phyloP scores from a whole-genome alignment of 2,113 vertebrate genomes.

The Otolemur garnettii region DNA sequence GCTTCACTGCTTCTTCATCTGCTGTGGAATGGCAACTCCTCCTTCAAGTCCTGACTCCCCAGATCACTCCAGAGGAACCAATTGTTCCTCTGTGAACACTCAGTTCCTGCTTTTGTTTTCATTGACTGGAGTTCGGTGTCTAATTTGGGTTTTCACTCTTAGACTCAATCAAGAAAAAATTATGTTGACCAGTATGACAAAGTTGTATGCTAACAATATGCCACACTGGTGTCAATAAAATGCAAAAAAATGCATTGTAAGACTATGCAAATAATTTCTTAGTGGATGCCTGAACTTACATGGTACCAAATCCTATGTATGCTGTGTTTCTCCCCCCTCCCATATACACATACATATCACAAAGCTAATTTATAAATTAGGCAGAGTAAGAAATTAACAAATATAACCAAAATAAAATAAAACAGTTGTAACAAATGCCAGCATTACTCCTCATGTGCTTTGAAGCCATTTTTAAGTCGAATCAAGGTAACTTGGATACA shows the following conservation, averaged over 20 bases:
- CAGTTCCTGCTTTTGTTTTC: not conserved
- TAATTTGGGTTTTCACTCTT: conserved; percentile 27
- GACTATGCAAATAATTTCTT: not conserved
- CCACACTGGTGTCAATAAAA: not conserved
- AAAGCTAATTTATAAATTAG: not conserved
- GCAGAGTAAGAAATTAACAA: not conserved
- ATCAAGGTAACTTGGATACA: not conserved
- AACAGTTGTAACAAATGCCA: not conserved
- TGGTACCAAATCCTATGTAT: not conserved
- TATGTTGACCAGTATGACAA: conserved; percentile 10
- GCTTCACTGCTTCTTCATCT: not conserved
- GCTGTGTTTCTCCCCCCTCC: not conserved
- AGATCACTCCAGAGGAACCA: not conserved
- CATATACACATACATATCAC: not conserved
- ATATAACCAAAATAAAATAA: not conserved
- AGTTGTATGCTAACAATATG: not conserved
- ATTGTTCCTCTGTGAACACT: not conserved
- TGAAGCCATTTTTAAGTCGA: not conserved
- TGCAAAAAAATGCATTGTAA: not conserved
- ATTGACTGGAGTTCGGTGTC: not conserved
- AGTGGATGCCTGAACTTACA: not conserved
- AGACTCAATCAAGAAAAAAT: conserved; percentile 37
- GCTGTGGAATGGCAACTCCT: not conserved
- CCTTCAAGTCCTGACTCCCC: not conserved
- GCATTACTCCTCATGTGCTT: not conserved